phyloP scores from a whole-genome alignment of 1,140 invertebrate genomes.

The Anastrepha ludens region DNA sequence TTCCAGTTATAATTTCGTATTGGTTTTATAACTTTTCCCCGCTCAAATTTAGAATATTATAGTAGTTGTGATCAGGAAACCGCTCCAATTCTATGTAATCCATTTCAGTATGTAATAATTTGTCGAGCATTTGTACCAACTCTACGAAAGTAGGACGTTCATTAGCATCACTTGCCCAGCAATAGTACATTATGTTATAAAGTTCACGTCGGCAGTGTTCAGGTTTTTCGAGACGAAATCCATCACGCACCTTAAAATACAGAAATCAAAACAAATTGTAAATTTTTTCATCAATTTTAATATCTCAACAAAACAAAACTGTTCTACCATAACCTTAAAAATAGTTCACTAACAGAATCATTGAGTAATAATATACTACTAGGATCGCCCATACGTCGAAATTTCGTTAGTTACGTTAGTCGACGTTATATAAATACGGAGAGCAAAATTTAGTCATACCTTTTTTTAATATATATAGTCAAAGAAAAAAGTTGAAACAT shows the following conservation, averaged over 20 bases:
- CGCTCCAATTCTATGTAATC: constrained; percentile 94
- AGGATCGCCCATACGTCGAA: no score
- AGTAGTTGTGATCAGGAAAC: constrained; percentile 95
- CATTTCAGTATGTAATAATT: constrained; percentile 88
- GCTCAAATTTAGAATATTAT: constrained; percentile 90
- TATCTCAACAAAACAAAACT: no score
- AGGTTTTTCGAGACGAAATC: constrained; percentile 89
- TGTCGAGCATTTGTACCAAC: constrained; percentile 85
- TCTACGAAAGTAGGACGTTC: constrained; percentile 87
- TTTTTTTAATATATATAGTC: no score
- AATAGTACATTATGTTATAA: constrained; percentile 96
- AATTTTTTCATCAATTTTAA: no score
- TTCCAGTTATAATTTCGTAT: no score
- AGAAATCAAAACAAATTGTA: background rate
- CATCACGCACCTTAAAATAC: constrained; percentile 82
- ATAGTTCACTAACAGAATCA: no score
- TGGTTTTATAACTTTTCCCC: constrained; percentile 84
- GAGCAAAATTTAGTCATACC: no score
- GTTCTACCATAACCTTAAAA: no score
- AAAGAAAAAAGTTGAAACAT: no score
- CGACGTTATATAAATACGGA: no score
- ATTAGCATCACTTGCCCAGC: constrained; percentile 89
- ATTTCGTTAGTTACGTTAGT: no score
- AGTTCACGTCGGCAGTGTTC: constrained; percentile 91
- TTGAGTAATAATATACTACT: no score